Percentiles rank a stretch among this genome's conserved stretches.
phyloP scores from a whole-genome alignment of 53 echinoderm and acorn worm species.

The Crossaster papposus region DNA sequence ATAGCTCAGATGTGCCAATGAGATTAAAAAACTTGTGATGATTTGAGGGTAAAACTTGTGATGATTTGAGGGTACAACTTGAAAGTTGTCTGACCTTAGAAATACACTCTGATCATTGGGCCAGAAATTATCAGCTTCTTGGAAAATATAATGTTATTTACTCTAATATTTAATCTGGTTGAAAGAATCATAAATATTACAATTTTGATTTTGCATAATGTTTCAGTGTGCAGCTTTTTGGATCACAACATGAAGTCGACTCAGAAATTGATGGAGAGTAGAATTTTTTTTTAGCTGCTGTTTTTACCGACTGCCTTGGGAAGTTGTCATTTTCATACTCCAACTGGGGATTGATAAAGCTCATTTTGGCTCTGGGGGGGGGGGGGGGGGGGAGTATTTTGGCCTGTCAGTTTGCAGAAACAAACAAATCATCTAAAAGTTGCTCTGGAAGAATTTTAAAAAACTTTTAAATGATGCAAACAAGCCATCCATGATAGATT shows the following conservation, averaged over 20 bases:
- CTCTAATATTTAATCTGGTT: too few relatives aligned
- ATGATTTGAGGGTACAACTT: too few relatives aligned
- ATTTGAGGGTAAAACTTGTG: too few relatives aligned
- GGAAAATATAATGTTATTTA: too few relatives aligned
- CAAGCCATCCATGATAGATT: not conserved
- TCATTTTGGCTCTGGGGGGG: not conserved
- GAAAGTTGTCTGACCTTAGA: too few relatives aligned
- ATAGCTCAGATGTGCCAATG: too few relatives aligned
- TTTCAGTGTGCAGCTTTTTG: not conserved
- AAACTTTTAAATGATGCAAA: not conserved
- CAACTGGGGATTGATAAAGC: not conserved
- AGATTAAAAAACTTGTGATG: too few relatives aligned
- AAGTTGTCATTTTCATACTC: constrained; percentile 41
- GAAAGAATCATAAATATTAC: too few relatives aligned
- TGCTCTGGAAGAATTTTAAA: too few relatives aligned
- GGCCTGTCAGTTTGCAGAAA: not conserved
- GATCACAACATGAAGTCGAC: not conserved
- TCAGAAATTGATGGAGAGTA: not conserved
- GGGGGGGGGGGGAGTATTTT: not conserved
- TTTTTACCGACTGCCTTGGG: constrained; percentile 6
- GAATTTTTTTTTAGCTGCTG: constrained; percentile 38
- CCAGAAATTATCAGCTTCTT: too few relatives aligned
- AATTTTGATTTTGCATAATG: not conserved
- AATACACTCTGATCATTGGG: too few relatives aligned
- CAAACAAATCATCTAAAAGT: not conserved